These are phyloP conservation scores for Ascidia mentula DNA, from an alignment of 23 tunicate species.

Conservation along the genomic window DNA sequence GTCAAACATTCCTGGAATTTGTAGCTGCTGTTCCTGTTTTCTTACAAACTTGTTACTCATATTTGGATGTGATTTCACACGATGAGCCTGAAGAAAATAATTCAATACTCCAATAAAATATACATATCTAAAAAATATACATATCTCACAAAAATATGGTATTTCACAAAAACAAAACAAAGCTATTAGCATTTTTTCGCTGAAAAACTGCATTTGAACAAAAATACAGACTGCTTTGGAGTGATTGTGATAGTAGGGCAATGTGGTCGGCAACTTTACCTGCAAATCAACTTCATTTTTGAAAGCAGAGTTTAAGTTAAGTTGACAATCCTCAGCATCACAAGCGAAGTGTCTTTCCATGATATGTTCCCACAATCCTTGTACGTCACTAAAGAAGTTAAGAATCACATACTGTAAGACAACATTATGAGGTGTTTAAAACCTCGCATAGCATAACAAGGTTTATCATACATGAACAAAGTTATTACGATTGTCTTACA, in stretches of 20 bases:
- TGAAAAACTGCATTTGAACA: too few relatives aligned
- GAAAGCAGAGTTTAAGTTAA: neutral
- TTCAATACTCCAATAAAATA: neutral
- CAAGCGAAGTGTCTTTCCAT: neutral
- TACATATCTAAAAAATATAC: neutral
- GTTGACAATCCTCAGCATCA: neutral
- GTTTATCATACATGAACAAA: too few relatives aligned
- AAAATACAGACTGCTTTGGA: too few relatives aligned
- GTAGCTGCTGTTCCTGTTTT: neutral
- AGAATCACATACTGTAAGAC: too few relatives aligned
- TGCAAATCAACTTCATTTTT: neutral
- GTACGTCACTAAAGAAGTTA: neutral
- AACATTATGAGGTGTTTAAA: too few relatives aligned
- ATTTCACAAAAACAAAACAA: too few relatives aligned
- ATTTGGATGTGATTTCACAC: neutral
- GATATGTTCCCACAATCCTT: neutral
- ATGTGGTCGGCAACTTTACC: neutral
- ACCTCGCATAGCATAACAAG: neutral
- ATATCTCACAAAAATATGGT: too few relatives aligned
- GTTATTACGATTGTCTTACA: constrained; percentile 42
- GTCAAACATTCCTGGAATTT: neutral
- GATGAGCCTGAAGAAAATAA: neutral
- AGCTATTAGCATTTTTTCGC: too few relatives aligned
- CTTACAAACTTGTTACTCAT: neutral
- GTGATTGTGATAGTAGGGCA: too few relatives aligned